These are phyloP conservation scores for mouse (Mus musculus) DNA, from an alignment of 2,113 vertebrate species.

Conservation along the genomic window DNA sequence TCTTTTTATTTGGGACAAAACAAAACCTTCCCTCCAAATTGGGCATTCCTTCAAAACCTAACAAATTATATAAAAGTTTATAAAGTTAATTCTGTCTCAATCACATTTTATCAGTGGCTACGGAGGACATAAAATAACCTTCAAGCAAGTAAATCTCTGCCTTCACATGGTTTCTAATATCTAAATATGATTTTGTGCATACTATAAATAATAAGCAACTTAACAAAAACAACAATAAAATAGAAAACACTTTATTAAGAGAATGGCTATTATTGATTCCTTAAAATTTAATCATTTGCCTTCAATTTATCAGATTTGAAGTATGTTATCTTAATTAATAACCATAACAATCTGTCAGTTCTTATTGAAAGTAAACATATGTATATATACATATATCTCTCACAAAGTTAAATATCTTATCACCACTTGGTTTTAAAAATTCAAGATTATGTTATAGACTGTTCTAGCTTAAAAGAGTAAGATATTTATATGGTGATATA, in stretches of 20 bases:
- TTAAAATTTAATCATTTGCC: not conserved
- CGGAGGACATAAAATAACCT: not conserved
- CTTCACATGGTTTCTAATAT: not conserved
- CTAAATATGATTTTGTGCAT: not conserved
- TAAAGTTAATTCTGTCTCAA: not conserved
- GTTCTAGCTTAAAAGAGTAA: not conserved
- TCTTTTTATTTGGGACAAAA: not conserved
- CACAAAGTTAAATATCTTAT: not conserved
- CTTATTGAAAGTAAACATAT: not conserved
- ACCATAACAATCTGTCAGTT: not conserved
- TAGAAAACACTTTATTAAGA: not conserved
- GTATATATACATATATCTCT: not conserved
- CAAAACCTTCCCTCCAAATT: not conserved
- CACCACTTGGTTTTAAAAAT: not conserved
- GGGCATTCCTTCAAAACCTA: not conserved
- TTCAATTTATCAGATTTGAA: not conserved
- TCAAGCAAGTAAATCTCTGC: not conserved
- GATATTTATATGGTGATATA: not conserved
- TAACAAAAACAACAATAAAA: not conserved
- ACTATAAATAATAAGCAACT: not conserved
- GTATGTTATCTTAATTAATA: not conserved
- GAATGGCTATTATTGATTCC: not conserved
- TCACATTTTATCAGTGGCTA: not conserved
- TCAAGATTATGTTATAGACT: not conserved
- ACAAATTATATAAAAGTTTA: not conserved